Evolutionary conservation across 2,888 invertebrate genomes (phyloP).

Genomic region (Parnassius smintheus): DNA sequence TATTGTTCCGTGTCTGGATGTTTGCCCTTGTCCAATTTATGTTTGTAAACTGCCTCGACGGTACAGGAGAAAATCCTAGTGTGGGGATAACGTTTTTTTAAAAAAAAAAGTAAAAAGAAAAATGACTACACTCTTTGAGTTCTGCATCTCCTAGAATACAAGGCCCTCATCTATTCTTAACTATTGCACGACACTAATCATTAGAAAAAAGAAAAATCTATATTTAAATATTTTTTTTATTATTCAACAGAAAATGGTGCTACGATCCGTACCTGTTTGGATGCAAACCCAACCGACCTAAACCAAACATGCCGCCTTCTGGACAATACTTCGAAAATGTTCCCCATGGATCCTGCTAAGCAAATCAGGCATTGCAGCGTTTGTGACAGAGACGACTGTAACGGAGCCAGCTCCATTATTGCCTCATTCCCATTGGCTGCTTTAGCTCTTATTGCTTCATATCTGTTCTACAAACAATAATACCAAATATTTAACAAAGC

Average conservation of each 20-base stretch:
- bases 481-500: constrained; percentile 29
- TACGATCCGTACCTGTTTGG: constrained; percentile 64
- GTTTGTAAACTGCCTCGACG: too few species aligned
- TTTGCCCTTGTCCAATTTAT: too few species aligned
- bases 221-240: neutral
- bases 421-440: constrained; percentile 61
- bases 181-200: too few species aligned
- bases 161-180: too few species aligned
- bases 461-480: constrained; percentile 65
- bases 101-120: too few species aligned
- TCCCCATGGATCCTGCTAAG: constrained; percentile 37
- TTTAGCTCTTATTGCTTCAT: constrained; percentile 55
- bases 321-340: constrained; percentile 39
- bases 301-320: constrained; percentile 57
- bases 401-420: constrained; percentile 61
- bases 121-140: too few species aligned
- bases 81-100: too few species aligned
- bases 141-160: too few species aligned
- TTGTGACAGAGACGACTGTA: constrained; percentile 79
- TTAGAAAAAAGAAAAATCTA: too few species aligned
- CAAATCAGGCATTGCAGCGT: constrained; percentile 61
- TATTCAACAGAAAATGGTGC: constrained; percentile 57
- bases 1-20: too few species aligned
- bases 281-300: constrained; percentile 55
- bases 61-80: too few species aligned